Evolutionary conservation across 2,888 invertebrate species (phyloP).

Genomic region (Cerastis leucographa): DNA sequence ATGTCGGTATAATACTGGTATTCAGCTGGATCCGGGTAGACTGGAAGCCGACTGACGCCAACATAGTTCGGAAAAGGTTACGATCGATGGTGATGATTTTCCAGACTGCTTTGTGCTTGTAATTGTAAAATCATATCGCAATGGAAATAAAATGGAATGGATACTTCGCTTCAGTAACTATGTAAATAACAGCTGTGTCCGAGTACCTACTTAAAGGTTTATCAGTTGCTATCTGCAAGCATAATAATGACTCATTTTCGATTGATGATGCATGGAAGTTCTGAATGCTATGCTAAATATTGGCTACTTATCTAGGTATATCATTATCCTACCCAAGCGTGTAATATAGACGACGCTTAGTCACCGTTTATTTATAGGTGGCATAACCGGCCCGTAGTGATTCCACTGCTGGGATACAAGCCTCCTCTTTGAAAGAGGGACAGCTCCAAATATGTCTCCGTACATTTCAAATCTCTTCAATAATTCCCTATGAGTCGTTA

Average conservation of each 20-base stretch:
- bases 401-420: neutral
- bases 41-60: neutral
- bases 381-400: too few species aligned
- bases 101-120: neutral
- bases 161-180: neutral
- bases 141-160: neutral
- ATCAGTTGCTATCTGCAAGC: constrained; percentile 7
- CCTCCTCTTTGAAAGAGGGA: neutral
- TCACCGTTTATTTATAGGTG: constrained; percentile 23
- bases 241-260: constrained; percentile 28
- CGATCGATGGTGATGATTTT: neutral
- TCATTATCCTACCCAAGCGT: constrained; percentile 2
- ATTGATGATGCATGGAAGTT: constrained; percentile 29
- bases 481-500: constrained; percentile 56
- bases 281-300: constrained; percentile 18
- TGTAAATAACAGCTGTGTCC: constrained; percentile 10
- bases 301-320: constrained; percentile 6
- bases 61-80: neutral
- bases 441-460: constrained; percentile 9
- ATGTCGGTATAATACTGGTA: neutral
- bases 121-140: neutral
- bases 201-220: constrained; percentile 13
- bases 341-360: constrained; percentile 17
- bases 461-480: constrained; percentile 20
- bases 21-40: neutral